Conservation (phyloP, 2,888 invertebrate species). For the Dynastes grantii region DNA sequence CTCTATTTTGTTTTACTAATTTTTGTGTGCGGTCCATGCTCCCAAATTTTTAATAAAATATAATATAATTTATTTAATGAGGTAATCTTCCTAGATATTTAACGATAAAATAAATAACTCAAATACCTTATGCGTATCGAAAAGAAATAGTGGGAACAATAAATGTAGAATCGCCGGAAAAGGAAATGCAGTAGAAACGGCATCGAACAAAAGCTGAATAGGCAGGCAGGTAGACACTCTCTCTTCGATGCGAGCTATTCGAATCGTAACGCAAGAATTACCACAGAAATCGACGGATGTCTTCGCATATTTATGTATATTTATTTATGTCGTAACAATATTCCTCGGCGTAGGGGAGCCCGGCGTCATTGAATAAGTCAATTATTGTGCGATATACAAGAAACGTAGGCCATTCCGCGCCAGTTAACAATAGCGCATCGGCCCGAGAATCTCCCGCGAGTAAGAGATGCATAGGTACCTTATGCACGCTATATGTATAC, state of each 20-base stretch:
- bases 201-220: conserved; percentile 9
- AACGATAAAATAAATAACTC: neutral
- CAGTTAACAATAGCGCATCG: conserved; percentile 55
- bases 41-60: no score
- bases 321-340: conserved; percentile 29
- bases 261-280: conserved; percentile 22
- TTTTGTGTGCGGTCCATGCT: no score
- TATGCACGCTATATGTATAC: neutral
- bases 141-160: neutral
- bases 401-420: conserved; percentile 55
- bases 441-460: conserved; percentile 16
- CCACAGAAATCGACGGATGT: conserved; percentile 16
- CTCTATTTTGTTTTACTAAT: no score
- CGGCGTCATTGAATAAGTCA: conserved; percentile 57
- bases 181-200: conserved; percentile 7
- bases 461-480: neutral
- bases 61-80: no score
- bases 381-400: conserved; percentile 60
- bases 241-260: neutral
- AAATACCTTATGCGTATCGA: neutral
- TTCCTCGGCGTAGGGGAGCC: neutral
- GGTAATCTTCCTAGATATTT: neutral
- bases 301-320: conserved; percentile 23
- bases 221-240: neutral
- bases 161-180: conserved; percentile 7